Evolutionary conservation across 2,113 vertebrate genomes (phyloP), one percentile per base, ranked within the genome.

Genomic region (Psilopsiagon aurifrons): DNA sequence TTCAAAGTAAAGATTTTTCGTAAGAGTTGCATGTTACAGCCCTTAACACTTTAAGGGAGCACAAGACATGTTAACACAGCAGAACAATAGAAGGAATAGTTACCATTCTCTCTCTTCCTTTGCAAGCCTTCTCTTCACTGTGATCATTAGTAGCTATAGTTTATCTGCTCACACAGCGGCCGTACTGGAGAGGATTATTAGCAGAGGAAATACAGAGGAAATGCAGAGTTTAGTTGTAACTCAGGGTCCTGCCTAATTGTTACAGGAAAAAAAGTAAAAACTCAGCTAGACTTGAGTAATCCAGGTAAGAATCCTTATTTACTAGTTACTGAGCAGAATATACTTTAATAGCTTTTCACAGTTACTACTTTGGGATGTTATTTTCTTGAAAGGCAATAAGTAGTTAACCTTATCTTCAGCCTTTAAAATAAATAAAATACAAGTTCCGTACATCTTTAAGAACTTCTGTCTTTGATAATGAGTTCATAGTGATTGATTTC

Each of bases 291-390:
- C 28, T 77, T 90, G 54, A 82, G 39, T 90, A 87, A 69, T 80
- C 12, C 54, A 86, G 83, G 85, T 95, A 90, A 95, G 92, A 93
- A 62, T 80, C 20, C 24, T 85, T 68, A 39, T 15, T 71, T 62
- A 39, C 13, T 68, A 31, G 43, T 68, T 43, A 44, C 4, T 79
- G 82, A 91, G 39, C 44, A 62, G 64, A 88, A 46, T 2, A 10
- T n/a, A 6, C 0, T 0, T 18, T 71, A n/a, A 5, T 75, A 47
- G 10, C 12, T 67, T 73, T 64, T 75, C 64, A 82, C 15, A 71
- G 7, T 55, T 87, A 27, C 4, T 63, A 15, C 11, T 64, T 64
- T 11, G 27, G n/a, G 73, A 57, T 66, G 19, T 52, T 64, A 10
- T 13, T 86, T 74, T 59, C 37, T 83, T 77, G 67, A 69, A 86